Evolutionary conservation across 1,140 invertebrate species (phyloP).

Genomic region (Monochamus saltuarius): DNA sequence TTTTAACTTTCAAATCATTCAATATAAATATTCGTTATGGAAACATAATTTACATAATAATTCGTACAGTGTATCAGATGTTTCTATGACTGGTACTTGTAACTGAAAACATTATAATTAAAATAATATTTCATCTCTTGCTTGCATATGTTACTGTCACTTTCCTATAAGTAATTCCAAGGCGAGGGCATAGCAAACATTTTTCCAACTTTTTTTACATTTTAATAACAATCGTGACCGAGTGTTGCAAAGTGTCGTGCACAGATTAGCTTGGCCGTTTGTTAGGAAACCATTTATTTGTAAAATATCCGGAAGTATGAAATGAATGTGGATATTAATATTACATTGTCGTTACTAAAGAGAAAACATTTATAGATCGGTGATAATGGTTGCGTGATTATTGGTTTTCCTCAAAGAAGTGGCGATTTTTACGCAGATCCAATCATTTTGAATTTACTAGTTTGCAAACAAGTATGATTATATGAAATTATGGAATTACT

Average conservation of each 20-base stretch:
- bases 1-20: background rate
- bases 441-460: background rate
- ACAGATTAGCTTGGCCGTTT: slow-evolving; percentile 14
- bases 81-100: too few relatives aligned
- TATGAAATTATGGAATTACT: background rate
- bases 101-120: slow-evolving; percentile 1
- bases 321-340: slow-evolving; percentile 12
- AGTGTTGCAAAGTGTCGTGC: background rate
- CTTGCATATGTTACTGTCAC: slow-evolving; percentile 11
- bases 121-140: background rate
- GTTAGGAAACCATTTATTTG: slow-evolving; percentile 21
- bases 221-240: slow-evolving; percentile 3
- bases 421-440: background rate
- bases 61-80: too few relatives aligned
- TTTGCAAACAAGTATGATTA: too few relatives aligned
- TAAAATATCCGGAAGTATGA: slow-evolving; percentile 17
- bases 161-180: slow-evolving; percentile 1
- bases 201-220: slow-evolving; percentile 1
- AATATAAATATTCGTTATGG: too few relatives aligned
- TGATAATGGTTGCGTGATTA: slow-evolving; percentile 21
- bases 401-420: slow-evolving; percentile 12
- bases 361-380: slow-evolving; percentile 25
- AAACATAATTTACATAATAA: too few relatives aligned
- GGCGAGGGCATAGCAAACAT: background rate
- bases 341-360: background rate